Percentiles rank a stretch among this genome's conserved stretches.
These are phyloP conservation scores for Xyrauchen texanus DNA, from an alignment of 2,113 vertebrate species.

Conservation along the genomic window DNA sequence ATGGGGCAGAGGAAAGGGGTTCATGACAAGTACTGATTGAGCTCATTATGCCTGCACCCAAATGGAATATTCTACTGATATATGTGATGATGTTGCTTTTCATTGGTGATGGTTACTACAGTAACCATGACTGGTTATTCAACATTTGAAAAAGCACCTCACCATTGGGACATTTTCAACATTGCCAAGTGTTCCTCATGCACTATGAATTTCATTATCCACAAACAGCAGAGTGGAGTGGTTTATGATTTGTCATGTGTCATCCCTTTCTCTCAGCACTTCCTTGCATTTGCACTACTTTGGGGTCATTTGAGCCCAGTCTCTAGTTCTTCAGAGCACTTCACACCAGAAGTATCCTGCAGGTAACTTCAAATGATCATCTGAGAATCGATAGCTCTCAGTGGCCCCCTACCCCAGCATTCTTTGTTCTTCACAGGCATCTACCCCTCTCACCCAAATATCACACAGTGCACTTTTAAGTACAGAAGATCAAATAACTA, in stretches of 20 bases:
- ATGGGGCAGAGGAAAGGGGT: too few species aligned
- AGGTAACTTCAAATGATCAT: conserved; percentile 52
- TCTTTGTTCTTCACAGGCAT: conserved; percentile 53
- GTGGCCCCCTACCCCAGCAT: conserved; percentile 16
- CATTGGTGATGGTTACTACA: too few species aligned
- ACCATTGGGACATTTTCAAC: conserved; percentile 29
- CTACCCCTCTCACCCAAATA: conserved; percentile 9
- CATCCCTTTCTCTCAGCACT: conserved; percentile 30
- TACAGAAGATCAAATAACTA: conserved; percentile 21
- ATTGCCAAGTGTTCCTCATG: conserved; percentile 36
- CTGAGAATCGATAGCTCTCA: conserved; percentile 50
- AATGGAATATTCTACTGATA: too few species aligned
- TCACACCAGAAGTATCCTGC: conserved; percentile 27
- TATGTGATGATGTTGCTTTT: too few species aligned
- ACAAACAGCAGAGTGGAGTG: conserved; percentile 35
- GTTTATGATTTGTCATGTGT: conserved; percentile 58
- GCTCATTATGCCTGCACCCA: too few species aligned
- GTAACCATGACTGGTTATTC: too few species aligned
- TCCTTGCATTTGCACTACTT: conserved; percentile 33
- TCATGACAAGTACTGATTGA: too few species aligned
- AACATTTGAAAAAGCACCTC: not conserved
- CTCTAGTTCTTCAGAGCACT: not conserved
- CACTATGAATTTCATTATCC: conserved; percentile 45
- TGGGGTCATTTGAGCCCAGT: conserved; percentile 29
- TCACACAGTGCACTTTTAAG: conserved; percentile 39